These are phyloP conservation scores for Pluvianellus socialis DNA, from an alignment of 2,113 vertebrate genomes.

Conservation along the genomic window DNA sequence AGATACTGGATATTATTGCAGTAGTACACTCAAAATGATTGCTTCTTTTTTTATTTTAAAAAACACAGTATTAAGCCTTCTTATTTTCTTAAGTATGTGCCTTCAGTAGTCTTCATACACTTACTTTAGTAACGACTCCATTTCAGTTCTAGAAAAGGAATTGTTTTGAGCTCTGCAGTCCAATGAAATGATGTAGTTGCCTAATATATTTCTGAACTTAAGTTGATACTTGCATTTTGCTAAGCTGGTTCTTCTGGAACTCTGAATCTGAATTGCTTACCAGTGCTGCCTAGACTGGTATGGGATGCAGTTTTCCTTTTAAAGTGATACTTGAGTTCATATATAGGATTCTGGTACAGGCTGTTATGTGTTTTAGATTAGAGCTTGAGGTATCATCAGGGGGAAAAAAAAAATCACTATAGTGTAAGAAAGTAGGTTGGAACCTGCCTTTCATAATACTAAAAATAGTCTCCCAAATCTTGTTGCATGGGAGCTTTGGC, in stretches of 20 bases:
- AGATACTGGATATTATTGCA: background rate
- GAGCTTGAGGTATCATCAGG: background rate
- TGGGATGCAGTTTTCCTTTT: background rate
- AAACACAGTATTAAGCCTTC: background rate
- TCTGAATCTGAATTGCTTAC: background rate
- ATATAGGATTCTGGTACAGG: background rate
- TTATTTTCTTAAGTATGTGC: background rate
- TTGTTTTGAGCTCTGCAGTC: conserved; percentile 26
- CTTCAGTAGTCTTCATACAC: background rate
- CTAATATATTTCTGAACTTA: conserved; percentile 53
- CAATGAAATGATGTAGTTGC: conserved; percentile 26
- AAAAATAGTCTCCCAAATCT: conserved; percentile 47
- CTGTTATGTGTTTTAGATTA: background rate
- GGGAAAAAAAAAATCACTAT: background rate
- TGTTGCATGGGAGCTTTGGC: conserved; percentile 10
- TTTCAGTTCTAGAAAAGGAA: conserved; percentile 38
- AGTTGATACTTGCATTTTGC: conserved; percentile 39
- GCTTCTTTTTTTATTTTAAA: background rate
- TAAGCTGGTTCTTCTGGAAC: conserved; percentile 2
- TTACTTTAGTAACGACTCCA: background rate
- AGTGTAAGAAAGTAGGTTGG: conserved; percentile 29
- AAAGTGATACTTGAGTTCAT: background rate
- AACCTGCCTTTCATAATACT: conserved; percentile 22
- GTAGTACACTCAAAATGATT: background rate
- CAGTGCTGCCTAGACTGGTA: background rate